A percentile compares a stretch with the other conserved stretches of the same genome.
Evolutionary conservation across 1,140 invertebrate genomes (phyloP).

Genomic region (Scaptodrosophila lebanonensis): DNA sequence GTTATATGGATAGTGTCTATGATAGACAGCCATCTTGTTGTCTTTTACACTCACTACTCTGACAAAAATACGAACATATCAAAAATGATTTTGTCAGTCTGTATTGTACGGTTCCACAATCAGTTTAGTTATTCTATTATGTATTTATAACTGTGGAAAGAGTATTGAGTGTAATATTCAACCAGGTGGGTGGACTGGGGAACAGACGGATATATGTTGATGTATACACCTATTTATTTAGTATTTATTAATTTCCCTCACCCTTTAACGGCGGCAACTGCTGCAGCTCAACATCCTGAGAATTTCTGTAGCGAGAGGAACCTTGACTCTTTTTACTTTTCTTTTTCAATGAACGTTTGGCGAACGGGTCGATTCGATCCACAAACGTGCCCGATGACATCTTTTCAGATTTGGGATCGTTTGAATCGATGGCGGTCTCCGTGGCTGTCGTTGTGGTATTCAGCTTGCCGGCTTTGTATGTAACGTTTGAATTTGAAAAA

Average conservation of each 20-base stretch:
- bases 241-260: constrained; percentile 72
- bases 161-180: too few relatives aligned
- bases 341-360: constrained; percentile 93
- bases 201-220: not conserved
- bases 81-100: too few relatives aligned
- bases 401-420: constrained; percentile 78
- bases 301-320: constrained; percentile 92
- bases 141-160: too few relatives aligned
- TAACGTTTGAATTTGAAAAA: constrained; percentile 63
- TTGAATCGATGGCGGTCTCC: constrained; percentile 71
- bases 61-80: too few relatives aligned
- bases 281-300: constrained; percentile 92
- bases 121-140: too few relatives aligned
- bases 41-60: too few relatives aligned
- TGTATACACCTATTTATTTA: not conserved
- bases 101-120: too few relatives aligned
- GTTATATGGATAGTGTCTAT: too few relatives aligned
- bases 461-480: constrained; percentile 68
- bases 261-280: constrained; percentile 92
- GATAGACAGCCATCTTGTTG: too few relatives aligned
- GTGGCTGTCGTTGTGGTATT: constrained; percentile 74
- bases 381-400: constrained; percentile 92
- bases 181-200: too few relatives aligned
- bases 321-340: constrained; percentile 95
- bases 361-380: constrained; percentile 96